A percentile compares a stretch with the other conserved stretches of the same genome.
Evolutionary conservation across 2,113 vertebrate genomes (phyloP).

Genomic region (Chamaea fasciata): DNA sequence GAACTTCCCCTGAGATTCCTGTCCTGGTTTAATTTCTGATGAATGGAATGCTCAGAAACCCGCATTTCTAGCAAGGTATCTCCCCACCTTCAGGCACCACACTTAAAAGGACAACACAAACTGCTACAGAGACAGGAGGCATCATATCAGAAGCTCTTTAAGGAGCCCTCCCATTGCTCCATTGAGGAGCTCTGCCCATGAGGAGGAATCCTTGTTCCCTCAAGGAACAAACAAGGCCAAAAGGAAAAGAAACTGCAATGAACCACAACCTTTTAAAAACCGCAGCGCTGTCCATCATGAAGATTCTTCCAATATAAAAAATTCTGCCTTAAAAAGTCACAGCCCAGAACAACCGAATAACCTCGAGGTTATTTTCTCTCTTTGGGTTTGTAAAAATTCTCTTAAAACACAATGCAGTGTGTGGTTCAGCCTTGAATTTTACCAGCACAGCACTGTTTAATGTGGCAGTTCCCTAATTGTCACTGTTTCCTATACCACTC

Average conservation of each 20-base stretch:
- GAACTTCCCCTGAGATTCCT: background rate
- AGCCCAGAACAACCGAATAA: background rate
- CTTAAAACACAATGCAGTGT: background rate
- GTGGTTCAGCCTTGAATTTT: background rate
- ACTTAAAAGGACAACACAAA: background rate
- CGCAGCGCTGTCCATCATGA: rapidly evolving
- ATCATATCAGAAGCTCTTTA: background rate
- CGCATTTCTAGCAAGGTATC: background rate
- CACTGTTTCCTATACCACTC: background rate
- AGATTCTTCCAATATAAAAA: background rate
- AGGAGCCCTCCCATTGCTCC: background rate
- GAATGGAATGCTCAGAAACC: background rate
- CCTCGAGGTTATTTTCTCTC: background rate
- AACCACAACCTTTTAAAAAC: background rate
- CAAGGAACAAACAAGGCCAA: background rate
- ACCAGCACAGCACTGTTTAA: background rate
- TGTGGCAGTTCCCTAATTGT: slow-evolving; percentile 23
- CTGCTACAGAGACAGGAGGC: rapidly evolving
- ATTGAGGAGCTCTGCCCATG: background rate
- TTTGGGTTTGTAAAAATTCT: background rate
- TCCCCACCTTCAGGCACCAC: background rate
- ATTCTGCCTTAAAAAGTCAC: background rate
- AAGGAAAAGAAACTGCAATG: background rate
- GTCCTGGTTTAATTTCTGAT: background rate
- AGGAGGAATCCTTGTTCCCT: background rate